Evolutionary conservation across 2,797 vertebrate species (phyloP).

Genomic region (Pangasius larnaudii): DNA sequence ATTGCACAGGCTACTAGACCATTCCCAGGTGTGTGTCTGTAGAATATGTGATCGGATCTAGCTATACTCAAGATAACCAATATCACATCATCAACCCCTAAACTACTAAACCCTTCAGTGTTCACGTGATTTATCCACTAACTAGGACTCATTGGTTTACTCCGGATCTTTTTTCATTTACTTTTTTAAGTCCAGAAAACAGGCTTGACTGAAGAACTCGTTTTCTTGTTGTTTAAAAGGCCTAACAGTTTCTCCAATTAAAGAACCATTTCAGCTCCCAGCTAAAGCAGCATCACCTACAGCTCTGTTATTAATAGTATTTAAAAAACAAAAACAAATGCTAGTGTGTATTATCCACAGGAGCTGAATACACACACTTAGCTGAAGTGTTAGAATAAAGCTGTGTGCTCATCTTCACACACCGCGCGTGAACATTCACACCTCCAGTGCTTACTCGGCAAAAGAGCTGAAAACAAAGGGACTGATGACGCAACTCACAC

Average conservation of each 20-base stretch:
- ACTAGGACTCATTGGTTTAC: not conserved
- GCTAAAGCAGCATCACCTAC: too few relatives aligned
- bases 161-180: not conserved
- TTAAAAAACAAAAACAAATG: constrained; percentile 10
- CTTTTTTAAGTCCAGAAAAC: not conserved
- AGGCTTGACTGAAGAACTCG: not conserved
- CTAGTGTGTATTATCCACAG: not conserved
- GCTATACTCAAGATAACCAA: not conserved
- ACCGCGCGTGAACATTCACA: constrained; percentile 49
- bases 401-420: constrained; percentile 50
- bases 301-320: not conserved
- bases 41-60: not conserved
- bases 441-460: constrained; percentile 37
- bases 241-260: not conserved
- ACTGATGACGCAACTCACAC: not conserved
- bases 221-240: not conserved
- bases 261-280: too few relatives aligned
- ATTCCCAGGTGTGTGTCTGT: not conserved
- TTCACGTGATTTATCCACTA: not conserved
- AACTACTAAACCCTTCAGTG: not conserved
- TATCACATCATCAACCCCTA: not conserved
- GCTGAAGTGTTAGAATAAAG: constrained; percentile 41
- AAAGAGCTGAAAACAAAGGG: constrained; percentile 19
- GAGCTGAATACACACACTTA: constrained; percentile 51
- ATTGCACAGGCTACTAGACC: not conserved